These are phyloP conservation scores for Muntiacus reevesi DNA, from an alignment of 2,113 vertebrate genomes.

Conservation along the genomic window DNA sequence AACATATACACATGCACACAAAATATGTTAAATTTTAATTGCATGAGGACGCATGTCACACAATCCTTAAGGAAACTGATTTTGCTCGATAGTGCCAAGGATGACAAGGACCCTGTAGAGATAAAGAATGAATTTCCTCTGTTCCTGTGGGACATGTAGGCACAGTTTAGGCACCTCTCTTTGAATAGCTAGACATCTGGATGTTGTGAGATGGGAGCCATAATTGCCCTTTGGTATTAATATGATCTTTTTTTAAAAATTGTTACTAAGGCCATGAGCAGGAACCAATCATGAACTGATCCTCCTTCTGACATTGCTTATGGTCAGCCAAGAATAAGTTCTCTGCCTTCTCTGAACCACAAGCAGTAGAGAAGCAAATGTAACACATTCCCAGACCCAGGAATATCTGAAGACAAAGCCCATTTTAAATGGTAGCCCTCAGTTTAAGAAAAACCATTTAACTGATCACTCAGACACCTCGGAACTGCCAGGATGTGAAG, in stretches of 20 bases:
- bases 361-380: background rate
- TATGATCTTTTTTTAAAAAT: background rate
- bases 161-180: background rate
- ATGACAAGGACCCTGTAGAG: background rate
- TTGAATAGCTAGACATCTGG: conserved; percentile 30
- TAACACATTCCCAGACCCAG: background rate
- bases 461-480: background rate
- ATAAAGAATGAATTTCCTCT: conserved; percentile 12
- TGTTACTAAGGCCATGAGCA: background rate
- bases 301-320: background rate
- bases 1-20: background rate
- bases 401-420: background rate
- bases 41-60: background rate
- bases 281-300: background rate
- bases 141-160: background rate
- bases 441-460: background rate
- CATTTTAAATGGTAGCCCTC: background rate
- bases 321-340: background rate
- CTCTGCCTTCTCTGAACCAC: background rate
- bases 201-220: background rate
- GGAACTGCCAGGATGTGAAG: background rate
- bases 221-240: background rate
- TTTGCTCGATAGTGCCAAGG: background rate
- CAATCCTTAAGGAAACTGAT: background rate
- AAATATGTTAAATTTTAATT: background rate